A percentile compares a stretch with the other conserved stretches of the same genome.
Evolutionary conservation across 2,797 vertebrate species (phyloP).

Genomic region (Microctenopoma steveboyesi): DNA sequence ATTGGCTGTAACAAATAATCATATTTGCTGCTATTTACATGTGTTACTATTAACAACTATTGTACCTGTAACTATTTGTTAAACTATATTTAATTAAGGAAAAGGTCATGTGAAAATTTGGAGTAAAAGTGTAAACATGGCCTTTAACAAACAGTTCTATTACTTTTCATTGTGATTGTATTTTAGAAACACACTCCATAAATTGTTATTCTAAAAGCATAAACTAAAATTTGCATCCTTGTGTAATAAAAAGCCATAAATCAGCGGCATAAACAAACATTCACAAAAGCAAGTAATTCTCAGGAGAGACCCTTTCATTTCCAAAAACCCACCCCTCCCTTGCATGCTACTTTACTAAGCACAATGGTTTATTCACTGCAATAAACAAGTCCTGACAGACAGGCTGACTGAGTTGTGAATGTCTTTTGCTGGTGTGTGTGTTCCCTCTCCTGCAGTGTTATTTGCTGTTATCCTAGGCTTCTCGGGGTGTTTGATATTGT

Average conservation of each 20-base stretch:
- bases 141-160: no score
- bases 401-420: slow-evolving; percentile 38
- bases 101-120: no score
- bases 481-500: slow-evolving; percentile 82
- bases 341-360: slow-evolving; percentile 17
- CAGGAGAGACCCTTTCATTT: slow-evolving; percentile 19
- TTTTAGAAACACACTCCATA: no score
- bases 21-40: no score
- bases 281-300: slow-evolving; percentile 12
- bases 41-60: no score
- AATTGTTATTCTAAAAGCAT: no score
- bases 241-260: neutral
- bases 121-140: no score
- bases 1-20: no score
- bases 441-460: slow-evolving; percentile 67
- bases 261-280: slow-evolving; percentile 15
- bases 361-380: slow-evolving; percentile 55
- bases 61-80: no score
- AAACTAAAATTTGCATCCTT: neutral
- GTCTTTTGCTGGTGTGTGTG: slow-evolving; percentile 49
- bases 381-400: slow-evolving; percentile 71
- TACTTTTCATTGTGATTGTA: no score
- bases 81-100: no score
- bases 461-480: slow-evolving; percentile 72
- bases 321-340: no score